Evolutionary conservation across 2,113 vertebrate species (phyloP).

Genomic region (Muscicapa adusta): DNA sequence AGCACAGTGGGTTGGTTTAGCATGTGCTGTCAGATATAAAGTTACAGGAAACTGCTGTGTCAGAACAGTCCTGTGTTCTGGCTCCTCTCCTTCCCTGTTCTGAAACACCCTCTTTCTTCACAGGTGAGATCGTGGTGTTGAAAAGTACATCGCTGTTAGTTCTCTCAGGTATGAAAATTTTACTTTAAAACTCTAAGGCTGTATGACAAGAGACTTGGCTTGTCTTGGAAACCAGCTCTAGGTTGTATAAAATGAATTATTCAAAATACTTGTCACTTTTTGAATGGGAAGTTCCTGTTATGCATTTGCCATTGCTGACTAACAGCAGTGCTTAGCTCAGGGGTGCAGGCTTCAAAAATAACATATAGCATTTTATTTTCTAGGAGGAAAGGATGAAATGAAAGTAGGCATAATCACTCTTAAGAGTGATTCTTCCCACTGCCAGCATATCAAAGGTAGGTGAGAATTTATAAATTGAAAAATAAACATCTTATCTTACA

Average conservation of each 20-base stretch:
- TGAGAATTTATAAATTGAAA: neutral
- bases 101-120: neutral
- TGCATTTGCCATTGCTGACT: neutral
- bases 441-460: neutral
- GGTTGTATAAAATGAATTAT: neutral
- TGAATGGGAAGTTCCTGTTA: neutral
- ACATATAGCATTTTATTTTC: neutral
- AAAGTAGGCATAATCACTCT: neutral
- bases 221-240: neutral
- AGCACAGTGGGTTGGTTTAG: neutral
- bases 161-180: neutral
- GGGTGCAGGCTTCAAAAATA: neutral
- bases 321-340: neutral
- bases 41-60: neutral
- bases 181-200: neutral
- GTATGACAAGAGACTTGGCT: neutral
- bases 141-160: neutral
- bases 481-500: neutral
- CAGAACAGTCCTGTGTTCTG: neutral
- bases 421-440: neutral
- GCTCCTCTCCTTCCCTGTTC: neutral
- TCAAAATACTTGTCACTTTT: neutral
- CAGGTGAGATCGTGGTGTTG: neutral
- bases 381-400: neutral
- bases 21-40: neutral